Conservation (phyloP, 2,797 vertebrate genomes). For the Gymnocypris eckloni region DNA sequence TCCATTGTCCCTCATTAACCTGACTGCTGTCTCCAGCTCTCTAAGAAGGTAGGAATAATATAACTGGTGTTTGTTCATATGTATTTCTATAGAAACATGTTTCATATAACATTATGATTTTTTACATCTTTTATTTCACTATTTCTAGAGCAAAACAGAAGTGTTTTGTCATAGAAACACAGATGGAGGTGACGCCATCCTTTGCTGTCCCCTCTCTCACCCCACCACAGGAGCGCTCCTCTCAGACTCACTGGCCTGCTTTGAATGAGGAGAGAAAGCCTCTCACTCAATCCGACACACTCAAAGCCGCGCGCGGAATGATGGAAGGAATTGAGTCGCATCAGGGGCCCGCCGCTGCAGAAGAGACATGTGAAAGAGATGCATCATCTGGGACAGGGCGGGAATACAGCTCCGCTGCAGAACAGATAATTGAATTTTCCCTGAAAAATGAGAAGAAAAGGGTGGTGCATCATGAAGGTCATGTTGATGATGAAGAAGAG, state of each 20-base stretch:
- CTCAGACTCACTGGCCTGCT: not conserved
- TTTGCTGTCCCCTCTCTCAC: not conserved
- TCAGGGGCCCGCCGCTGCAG: slow-evolving; percentile 26
- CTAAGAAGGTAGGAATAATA: slow-evolving; percentile 38
- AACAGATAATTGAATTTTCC: not conserved
- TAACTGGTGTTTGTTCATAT: not conserved
- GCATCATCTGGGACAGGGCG: slow-evolving; percentile 17
- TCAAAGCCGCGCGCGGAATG: not conserved
- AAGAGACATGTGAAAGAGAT: slow-evolving; percentile 27
- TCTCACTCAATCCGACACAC: not conserved
- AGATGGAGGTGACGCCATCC: not conserved
- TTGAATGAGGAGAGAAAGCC: slow-evolving; percentile 21
- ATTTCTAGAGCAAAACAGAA: slow-evolving; percentile 39
- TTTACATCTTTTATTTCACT: not conserved
- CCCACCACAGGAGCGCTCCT: not conserved
- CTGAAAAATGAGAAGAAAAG: slow-evolving; percentile 30
- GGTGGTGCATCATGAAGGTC: slow-evolving; percentile 7
- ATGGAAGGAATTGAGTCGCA: slow-evolving; percentile 19
- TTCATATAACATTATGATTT: not conserved
- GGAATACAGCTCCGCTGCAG: not conserved
- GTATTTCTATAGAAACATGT: slow-evolving; percentile 1
- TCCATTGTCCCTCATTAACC: slow-evolving; percentile 50
- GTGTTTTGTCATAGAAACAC: slow-evolving; percentile 19
- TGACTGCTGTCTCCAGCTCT: slow-evolving; percentile 30
- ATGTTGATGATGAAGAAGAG: not conserved